Conservation (phyloP, 2,797 vertebrate genomes). For the Alectoris magna region DNA sequence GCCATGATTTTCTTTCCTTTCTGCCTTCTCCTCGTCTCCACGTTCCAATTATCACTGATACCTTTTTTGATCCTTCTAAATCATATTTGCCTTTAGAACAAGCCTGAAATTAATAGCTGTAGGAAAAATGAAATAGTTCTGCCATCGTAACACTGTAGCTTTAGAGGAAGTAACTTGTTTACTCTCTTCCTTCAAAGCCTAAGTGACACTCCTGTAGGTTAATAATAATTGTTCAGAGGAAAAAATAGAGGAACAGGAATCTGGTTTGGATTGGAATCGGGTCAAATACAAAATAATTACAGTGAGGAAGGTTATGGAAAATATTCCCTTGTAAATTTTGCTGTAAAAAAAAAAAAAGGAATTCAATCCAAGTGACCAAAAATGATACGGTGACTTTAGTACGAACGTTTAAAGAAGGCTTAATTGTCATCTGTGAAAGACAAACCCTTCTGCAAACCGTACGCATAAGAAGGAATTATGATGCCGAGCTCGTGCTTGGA, state of each 20-base stretch:
- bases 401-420: conserved; percentile 34
- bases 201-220: neutral
- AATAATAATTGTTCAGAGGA: conserved; percentile 31
- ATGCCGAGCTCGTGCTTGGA: conserved; percentile 4
- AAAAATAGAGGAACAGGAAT: neutral
- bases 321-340: conserved; percentile 1
- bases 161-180: conserved; percentile 52
- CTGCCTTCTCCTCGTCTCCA: conserved; percentile 52
- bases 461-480: conserved; percentile 3
- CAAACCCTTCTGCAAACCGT: conserved; percentile 14
- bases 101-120: conserved; percentile 72
- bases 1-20: conserved; percentile 32
- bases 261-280: neutral
- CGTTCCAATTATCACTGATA: conserved; percentile 78
- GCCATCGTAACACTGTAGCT: conserved; percentile 24
- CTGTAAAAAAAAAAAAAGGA: neutral
- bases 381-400: neutral
- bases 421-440: conserved; percentile 5
- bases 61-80: conserved; percentile 78
- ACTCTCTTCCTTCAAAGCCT: conserved; percentile 56
- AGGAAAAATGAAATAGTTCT: neutral
- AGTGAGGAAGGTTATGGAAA: conserved; percentile 11
- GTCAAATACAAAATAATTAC: neutral
- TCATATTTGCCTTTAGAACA: conserved; percentile 77
- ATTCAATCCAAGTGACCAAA: conserved; percentile 14